Base-by-base conservation (phyloP, 2,113 vertebrate genomes). In the Fukomys damarensis region DNA sequence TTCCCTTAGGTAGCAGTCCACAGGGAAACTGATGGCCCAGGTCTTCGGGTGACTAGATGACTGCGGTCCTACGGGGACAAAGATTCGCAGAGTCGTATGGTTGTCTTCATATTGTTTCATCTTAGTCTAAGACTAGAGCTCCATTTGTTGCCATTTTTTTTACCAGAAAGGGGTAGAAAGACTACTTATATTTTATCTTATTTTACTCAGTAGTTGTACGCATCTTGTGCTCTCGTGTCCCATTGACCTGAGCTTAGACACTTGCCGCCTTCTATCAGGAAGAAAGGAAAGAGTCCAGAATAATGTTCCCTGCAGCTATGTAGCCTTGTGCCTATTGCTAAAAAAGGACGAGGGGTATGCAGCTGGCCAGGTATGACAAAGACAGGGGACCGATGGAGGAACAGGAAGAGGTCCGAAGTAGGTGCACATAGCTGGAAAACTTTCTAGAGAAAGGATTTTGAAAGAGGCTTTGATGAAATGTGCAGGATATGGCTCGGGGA, bases 381-480 rank as follows among this genome's bases (percentile, higher is more conserved):
- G 65, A 58, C 3, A 65, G 46, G 38, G 35, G n/a, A 30, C 28
- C 77, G 66, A 41, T n/a, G 28, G 89, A n/a, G 5, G 24, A 65
- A 22, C 30, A 76, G 85, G 58, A 81, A 85, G 80, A 11, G n/a
- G 17, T 77, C 49, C 26, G n/a, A 93, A 74, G 68, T 61, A 86
- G 43, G 63, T 56, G 20, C 46, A 58, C 58, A 90, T 43, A 87
- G 14, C 41, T 63, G 85, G 68, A 87, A 90, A 66, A 70, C 49
- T 90, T 83, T 77, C 49, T 59, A 16, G n/a, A 81, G 76, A 76
- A 85, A 90, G 56, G 26, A 8, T 56, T 63, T 96, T 90, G 52
- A 77, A 79, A 52, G 61, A 61, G 24, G 3, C 46, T 96, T 81
- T 70, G 72, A 79, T 85, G 77, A 84, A 94, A 77, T 87, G 43